A percentile compares a stretch with the other conserved stretches of the same genome.
These are phyloP conservation scores for Pteruthius melanotis DNA, from an alignment of 2,113 vertebrate species.

Conservation along the genomic window DNA sequence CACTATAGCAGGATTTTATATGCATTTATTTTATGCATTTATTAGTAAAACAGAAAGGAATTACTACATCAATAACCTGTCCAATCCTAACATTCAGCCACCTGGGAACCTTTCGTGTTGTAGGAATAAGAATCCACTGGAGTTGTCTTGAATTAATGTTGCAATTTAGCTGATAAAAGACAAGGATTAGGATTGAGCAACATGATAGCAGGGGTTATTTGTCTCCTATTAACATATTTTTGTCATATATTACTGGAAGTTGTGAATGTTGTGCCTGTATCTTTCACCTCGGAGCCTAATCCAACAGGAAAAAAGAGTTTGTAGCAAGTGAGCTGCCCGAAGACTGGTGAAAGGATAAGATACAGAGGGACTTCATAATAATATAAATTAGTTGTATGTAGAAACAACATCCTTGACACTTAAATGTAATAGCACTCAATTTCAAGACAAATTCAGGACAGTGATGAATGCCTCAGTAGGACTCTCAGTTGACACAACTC, in stretches of 20 bases:
- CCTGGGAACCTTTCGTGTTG: background rate
- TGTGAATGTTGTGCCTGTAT: background rate
- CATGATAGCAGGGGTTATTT: background rate
- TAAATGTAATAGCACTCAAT: background rate
- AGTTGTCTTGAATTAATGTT: background rate
- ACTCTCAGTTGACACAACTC: background rate
- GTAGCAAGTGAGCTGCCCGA: background rate
- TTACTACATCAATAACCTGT: background rate
- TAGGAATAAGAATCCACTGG: background rate
- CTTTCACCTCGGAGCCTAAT: background rate
- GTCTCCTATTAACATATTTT: background rate
- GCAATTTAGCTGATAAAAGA: accelerated
- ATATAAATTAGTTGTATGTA: background rate
- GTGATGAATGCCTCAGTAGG: background rate
- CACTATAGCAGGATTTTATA: background rate
- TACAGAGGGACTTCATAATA: background rate
- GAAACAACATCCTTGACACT: background rate
- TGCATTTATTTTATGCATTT: background rate
- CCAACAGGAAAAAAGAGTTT: background rate
- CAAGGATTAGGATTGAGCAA: background rate
- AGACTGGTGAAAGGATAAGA: background rate
- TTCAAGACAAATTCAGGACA: background rate
- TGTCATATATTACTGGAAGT: background rate
- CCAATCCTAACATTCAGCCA: background rate
- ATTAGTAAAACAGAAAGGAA: background rate